Percentiles rank a stretch among this genome's conserved stretches.
Conservation (phyloP, 2,797 vertebrate genomes). For the Nothura maculosa region DNA sequence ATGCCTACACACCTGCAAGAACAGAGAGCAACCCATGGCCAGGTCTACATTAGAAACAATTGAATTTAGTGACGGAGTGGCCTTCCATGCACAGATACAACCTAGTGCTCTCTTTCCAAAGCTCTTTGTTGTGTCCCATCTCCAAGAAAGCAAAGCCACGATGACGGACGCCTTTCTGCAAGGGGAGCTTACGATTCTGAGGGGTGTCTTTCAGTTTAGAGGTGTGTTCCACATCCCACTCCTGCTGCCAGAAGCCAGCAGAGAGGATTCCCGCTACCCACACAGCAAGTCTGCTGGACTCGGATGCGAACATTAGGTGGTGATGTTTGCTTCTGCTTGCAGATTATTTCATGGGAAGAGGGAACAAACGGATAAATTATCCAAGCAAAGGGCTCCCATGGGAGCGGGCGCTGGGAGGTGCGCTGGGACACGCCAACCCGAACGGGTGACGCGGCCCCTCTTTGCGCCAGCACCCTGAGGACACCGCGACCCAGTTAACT, state of each 20-base stretch:
- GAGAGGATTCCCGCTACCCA: not conserved
- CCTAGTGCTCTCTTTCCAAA: not conserved
- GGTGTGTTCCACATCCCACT: not conserved
- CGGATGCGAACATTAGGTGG: not conserved
- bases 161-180: not conserved
- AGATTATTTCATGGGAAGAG: not conserved
- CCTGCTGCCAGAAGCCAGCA: rapidly evolving
- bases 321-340: not conserved
- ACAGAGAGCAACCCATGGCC: not conserved
- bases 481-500: constrained; percentile 36
- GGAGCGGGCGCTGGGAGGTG: not conserved
- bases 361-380: not conserved
- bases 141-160: not conserved
- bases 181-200: not conserved
- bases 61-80: not conserved
- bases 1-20: not conserved
- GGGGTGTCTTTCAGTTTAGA: not conserved
- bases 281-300: not conserved
- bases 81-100: not conserved
- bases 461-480: not conserved
- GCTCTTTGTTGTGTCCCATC: not conserved
- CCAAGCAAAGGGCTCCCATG: rapidly evolving
- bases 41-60: not conserved
- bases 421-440: not conserved
- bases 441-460: not conserved